phyloP scores from a whole-genome alignment of 2,797 vertebrate species.

The Anguilla megastoma region DNA sequence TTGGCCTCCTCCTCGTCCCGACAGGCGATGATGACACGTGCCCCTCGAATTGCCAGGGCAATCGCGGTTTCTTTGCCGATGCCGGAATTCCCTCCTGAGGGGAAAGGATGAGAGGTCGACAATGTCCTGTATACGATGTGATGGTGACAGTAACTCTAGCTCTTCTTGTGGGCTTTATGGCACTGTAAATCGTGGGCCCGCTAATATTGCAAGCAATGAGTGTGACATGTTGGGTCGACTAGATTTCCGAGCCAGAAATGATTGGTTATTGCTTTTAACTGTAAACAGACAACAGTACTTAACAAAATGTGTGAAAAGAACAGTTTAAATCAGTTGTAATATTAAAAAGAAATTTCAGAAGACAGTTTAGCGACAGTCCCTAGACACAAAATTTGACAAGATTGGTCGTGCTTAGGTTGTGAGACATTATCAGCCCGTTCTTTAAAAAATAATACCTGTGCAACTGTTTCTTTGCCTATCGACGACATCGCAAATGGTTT shows the following conservation, averaged over 20 bases:
- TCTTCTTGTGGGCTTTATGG: background rate
- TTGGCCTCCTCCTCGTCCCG: conserved; percentile 66
- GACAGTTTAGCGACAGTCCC: background rate
- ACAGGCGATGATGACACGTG: conserved; percentile 74
- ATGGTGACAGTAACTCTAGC: background rate
- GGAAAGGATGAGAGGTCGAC: background rate
- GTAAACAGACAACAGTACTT: background rate
- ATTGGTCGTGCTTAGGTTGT: background rate
- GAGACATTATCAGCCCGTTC: background rate
- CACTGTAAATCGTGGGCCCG: background rate
- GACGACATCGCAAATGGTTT: background rate
- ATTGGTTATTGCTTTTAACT: background rate
- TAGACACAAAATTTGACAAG: background rate
- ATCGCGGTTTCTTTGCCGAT: conserved; percentile 77
- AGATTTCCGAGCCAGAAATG: background rate
- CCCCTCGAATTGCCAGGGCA: conserved; percentile 72
- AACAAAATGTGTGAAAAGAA: background rate
- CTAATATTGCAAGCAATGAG: background rate
- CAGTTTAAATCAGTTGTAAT: background rate
- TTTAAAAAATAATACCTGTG: background rate
- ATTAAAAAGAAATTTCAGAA: background rate
- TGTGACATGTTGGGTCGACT: background rate
- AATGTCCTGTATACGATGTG: background rate
- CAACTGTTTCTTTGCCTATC: too few species aligned
- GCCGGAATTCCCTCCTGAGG: conserved; percentile 73